Percentiles rank a stretch among this genome's conserved stretches.
Evolutionary conservation across 2,888 invertebrate species (phyloP).

Genomic region (Gastrophysa polygoni): DNA sequence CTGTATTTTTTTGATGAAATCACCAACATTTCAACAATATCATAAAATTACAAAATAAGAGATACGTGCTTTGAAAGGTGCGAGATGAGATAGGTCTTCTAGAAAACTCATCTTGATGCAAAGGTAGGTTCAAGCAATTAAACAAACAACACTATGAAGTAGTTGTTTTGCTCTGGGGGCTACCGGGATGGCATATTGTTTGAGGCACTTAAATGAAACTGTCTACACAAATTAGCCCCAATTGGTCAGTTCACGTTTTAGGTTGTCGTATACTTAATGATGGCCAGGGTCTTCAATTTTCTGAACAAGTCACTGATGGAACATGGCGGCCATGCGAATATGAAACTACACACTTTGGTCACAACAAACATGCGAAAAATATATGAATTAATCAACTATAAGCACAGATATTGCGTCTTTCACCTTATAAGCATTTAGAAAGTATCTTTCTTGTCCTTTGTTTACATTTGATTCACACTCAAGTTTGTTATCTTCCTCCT

Average conservation of each 20-base stretch:
- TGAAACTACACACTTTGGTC: constrained; percentile 52
- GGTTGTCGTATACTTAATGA: constrained; percentile 35
- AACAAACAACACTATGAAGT: constrained; percentile 49
- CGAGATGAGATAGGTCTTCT: constrained; percentile 47
- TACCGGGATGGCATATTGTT: constrained; percentile 45
- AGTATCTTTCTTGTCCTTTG: constrained; percentile 54
- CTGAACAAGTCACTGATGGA: constrained; percentile 49
- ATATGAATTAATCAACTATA: constrained; percentile 53
- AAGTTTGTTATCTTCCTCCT: constrained; percentile 56
- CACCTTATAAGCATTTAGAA: constrained; percentile 57
- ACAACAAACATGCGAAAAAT: constrained; percentile 55
- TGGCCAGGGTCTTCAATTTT: constrained; percentile 47
- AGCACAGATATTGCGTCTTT: constrained; percentile 54
- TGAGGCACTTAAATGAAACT: constrained; percentile 45
- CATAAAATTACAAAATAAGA: constrained; percentile 46
- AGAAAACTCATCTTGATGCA: constrained; percentile 50
- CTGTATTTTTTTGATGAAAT: neutral
- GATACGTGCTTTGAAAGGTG: constrained; percentile 55
- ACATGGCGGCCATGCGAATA: constrained; percentile 58
- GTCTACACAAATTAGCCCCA: constrained; percentile 46
- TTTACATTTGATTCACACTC: constrained; percentile 54
- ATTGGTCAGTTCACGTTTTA: constrained; percentile 42
- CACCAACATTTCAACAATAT: neutral
- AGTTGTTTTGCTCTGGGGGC: constrained; percentile 38
- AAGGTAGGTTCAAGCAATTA: constrained; percentile 49